phyloP scores from a whole-genome alignment of 2,797 vertebrate genomes.

The Anguilla pacifica region DNA sequence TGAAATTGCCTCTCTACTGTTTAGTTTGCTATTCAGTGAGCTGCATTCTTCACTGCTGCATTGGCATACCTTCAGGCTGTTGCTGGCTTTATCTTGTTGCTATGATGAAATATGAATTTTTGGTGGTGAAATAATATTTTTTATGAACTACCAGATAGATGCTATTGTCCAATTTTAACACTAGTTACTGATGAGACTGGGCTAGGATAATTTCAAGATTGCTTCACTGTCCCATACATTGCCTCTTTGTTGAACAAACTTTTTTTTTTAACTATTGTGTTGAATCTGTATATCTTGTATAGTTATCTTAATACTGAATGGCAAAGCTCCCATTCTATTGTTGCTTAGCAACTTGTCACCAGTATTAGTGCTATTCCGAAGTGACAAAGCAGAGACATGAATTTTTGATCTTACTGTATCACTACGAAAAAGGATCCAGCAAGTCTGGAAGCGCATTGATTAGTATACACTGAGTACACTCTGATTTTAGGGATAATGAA shows the following conservation, averaged over 20 bases:
- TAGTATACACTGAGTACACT: too few species aligned
- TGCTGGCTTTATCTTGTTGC: too few species aligned
- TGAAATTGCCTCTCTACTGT: too few species aligned
- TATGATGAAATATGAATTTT: too few species aligned
- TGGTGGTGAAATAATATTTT: too few species aligned
- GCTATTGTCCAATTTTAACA: too few species aligned
- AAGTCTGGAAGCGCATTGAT: not conserved
- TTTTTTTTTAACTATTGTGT: not conserved
- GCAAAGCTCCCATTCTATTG: not conserved
- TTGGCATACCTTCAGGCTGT: too few species aligned
- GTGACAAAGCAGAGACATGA: not conserved
- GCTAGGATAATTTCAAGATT: not conserved
- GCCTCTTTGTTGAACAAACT: conserved; percentile 3
- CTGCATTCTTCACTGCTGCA: too few species aligned
- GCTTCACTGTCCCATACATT: not conserved
- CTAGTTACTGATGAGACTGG: not conserved
- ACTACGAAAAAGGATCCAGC: not conserved
- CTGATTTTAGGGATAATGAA: not conserved
- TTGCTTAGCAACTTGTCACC: conserved; percentile 15
- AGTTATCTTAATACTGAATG: not conserved
- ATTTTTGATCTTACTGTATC: not conserved
- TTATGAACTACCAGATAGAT: too few species aligned
- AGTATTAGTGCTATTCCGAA: not conserved
- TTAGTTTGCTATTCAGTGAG: too few species aligned
- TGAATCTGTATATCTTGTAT: not conserved